Evolutionary conservation across 2,797 vertebrate species (phyloP), one percentile per base, ranked within the genome.

Genomic region (Limosa lapponica): DNA sequence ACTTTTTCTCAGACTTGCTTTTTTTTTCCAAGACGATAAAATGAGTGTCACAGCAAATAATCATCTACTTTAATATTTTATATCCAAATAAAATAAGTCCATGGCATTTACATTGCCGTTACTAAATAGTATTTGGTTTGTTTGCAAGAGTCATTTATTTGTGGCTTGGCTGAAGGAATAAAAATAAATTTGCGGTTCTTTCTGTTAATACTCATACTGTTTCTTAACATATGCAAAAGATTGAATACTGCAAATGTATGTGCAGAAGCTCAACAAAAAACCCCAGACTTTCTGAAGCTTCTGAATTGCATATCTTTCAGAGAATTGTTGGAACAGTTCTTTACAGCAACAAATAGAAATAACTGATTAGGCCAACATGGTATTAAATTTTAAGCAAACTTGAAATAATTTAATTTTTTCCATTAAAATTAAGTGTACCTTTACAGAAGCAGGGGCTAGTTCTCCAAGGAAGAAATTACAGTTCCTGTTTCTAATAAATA

Each of bases 71-170:
- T 90, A 95, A 86, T 81, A 96, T 95, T 82, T 96, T 96, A 93
- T 88, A 96, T 85, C 86, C 87, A 95, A 93, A 96, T 96, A 95
- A 93, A 97, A 94, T 82, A 91, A 93, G 80, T 90, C 86, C 61
- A 48, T 91, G 55, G 75, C 89, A 95, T 97, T 92, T 96, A 90
- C 86, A 74, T 90, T 96, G 81, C 81, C 10, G 78, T 96, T 96
- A 88, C 86, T 94, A 95, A 94, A 90, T 96, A 94, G 90, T 92
- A 90, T 83, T 96, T 64, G 58, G 74, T 55, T 89, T 94, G 78
- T 87, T 95, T 96, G 89, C 89, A 94, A 82, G 89, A 96, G 88
- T 94, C 92, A 95, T 97, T 95, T 95, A 96, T 96, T 96, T 96
- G 94, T 96, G 95, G 95, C 88, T 96, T 96, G 96, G 88, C 96